Conservation (phyloP, 2,888 invertebrate genomes). For the Actias luna region DNA sequence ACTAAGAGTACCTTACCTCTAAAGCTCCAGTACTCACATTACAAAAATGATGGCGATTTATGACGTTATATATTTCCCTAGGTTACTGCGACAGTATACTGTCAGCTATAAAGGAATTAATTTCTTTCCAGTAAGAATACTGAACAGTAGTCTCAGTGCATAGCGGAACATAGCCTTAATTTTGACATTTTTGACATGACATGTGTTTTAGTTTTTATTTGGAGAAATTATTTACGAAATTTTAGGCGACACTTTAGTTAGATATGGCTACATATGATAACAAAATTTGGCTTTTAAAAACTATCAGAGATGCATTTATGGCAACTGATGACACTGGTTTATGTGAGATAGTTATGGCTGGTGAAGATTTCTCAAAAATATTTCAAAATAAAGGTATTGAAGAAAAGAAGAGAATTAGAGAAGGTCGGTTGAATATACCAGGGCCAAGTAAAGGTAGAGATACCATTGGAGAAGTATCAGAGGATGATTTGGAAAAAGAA, state of each 20-base stretch:
- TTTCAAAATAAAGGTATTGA: slow-evolving; percentile 72
- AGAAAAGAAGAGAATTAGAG: slow-evolving; percentile 61
- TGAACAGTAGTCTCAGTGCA: too few species aligned
- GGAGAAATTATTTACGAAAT: slow-evolving; percentile 29
- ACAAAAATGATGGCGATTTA: too few species aligned
- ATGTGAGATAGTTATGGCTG: slow-evolving; percentile 95
- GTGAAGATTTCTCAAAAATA: slow-evolving; percentile 87
- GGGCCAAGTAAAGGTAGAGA: slow-evolving; percentile 62
- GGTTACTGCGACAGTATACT: too few species aligned
- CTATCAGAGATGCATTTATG: slow-evolving; percentile 96
- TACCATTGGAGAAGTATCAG: slow-evolving; percentile 54
- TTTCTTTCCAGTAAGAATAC: too few species aligned
- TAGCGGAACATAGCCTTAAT: neutral
- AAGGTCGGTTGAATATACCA: slow-evolving; percentile 54
- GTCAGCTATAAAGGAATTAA: too few species aligned
- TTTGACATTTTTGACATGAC: slow-evolving; percentile 30
- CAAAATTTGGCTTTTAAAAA: slow-evolving; percentile 94
- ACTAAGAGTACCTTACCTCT: too few species aligned
- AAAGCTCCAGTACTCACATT: too few species aligned
- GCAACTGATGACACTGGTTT: slow-evolving; percentile 97
- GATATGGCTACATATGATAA: slow-evolving; percentile 97
- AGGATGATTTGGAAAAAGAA: slow-evolving; percentile 66
- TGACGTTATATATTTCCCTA: too few species aligned
- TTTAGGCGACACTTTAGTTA: slow-evolving; percentile 19
- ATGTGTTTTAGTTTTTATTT: slow-evolving; percentile 35